Evolutionary conservation across 2,888 invertebrate species (phyloP).

Genomic region (Diarsia mendica): DNA sequence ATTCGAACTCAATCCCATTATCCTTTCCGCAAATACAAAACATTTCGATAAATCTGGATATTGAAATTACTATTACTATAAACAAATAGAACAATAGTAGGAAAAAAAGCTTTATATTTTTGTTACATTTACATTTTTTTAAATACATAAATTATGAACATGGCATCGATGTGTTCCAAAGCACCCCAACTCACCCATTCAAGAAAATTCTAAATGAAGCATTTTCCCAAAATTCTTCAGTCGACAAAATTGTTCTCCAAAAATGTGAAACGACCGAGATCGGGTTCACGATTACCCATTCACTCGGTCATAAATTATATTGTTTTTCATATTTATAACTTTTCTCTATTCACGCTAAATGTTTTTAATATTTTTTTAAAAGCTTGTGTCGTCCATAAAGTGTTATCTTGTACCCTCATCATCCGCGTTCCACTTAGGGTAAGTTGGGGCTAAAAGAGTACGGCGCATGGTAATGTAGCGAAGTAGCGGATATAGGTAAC

Average conservation of each 20-base stretch:
- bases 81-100: background rate
- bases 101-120: background rate
- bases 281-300: conserved; percentile 55
- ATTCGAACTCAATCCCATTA: conserved; percentile 55
- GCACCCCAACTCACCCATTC: conserved; percentile 21
- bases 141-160: background rate
- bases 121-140: background rate
- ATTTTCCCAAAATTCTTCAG: conserved; percentile 42
- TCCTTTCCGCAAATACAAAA: conserved; percentile 42
- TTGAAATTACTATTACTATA: conserved; percentile 22
- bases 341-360: conserved; percentile 63
- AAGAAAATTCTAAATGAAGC: conserved; percentile 41
- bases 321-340: conserved; percentile 64
- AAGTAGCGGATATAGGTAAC: conserved; percentile 59
- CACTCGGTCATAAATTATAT: conserved; percentile 61
- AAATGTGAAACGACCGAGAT: conserved; percentile 60
- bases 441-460: conserved; percentile 61
- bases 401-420: conserved; percentile 66
- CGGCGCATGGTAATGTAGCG: conserved; percentile 59
- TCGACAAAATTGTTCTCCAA: conserved; percentile 43
- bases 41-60: conserved; percentile 42
- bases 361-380: conserved; percentile 66
- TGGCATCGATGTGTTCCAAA: conserved; percentile 3
- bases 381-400: conserved; percentile 59
- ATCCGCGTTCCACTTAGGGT: conserved; percentile 65